These are phyloP conservation scores for Actinia equina DNA, from an alignment of 64 coral and sea anemone species.

Conservation along the genomic window DNA sequence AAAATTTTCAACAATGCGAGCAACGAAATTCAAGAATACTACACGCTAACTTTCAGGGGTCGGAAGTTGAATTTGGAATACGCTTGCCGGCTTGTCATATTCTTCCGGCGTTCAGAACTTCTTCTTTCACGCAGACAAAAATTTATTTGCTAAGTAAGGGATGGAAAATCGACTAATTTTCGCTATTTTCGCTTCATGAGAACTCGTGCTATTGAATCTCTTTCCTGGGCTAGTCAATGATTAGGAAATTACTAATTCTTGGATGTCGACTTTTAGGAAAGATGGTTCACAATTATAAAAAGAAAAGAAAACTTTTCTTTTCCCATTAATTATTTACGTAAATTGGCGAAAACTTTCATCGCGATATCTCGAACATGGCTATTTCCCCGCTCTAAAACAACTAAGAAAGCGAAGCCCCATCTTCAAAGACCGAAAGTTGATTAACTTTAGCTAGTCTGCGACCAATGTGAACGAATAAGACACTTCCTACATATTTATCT, in stretches of 20 bases:
- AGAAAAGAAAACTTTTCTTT: constrained; percentile 4
- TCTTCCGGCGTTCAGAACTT: not conserved
- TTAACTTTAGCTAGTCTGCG: not conserved
- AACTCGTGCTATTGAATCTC: not conserved
- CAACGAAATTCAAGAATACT: not conserved
- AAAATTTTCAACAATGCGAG: not conserved
- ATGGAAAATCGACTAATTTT: not conserved
- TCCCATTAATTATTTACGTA: not conserved
- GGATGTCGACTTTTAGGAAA: not conserved
- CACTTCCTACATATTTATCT: too few relatives aligned
- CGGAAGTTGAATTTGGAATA: constrained; percentile 15
- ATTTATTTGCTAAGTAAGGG: not conserved
- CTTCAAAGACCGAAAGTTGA: not conserved
- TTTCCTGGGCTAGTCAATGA: not conserved
- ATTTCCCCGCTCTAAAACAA: not conserved
- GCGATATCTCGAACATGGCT: not conserved
- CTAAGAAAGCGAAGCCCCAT: not conserved
- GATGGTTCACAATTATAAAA: not conserved
- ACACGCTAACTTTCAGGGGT: not conserved
- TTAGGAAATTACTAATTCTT: not conserved
- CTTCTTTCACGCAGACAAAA: not conserved
- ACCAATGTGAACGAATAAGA: too few relatives aligned
- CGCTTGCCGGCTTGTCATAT: not conserved
- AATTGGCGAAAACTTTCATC: not conserved
- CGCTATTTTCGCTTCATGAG: not conserved